Percentiles rank a stretch among this genome's conserved stretches.
Conservation (phyloP, 2,113 vertebrate species). For the Semnornis frantzii region DNA sequence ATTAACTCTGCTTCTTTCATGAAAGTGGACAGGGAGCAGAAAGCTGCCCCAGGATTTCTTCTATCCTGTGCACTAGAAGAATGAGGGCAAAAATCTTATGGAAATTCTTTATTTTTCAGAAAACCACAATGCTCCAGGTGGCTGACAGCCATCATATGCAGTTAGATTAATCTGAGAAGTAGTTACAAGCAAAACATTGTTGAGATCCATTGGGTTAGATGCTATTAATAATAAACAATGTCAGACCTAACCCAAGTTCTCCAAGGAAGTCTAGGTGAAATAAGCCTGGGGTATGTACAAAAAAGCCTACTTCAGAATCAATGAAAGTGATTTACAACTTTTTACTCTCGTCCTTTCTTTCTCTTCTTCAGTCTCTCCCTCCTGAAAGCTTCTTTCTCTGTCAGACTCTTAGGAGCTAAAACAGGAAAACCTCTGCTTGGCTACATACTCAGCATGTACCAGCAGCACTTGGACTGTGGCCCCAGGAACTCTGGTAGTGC, state of each 20-base stretch:
- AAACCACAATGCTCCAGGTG: rapidly evolving
- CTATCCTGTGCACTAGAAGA: neutral
- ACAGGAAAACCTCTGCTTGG: neutral
- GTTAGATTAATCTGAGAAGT: neutral
- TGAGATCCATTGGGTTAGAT: neutral
- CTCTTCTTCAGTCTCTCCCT: neutral
- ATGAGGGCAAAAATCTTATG: neutral
- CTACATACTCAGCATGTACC: neutral
- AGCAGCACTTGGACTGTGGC: neutral
- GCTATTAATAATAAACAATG: neutral
- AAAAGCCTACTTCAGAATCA: neutral
- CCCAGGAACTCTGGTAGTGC: neutral
- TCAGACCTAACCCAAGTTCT: neutral
- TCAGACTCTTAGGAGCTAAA: neutral
- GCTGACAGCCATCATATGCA: neutral
- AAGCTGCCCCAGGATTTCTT: neutral
- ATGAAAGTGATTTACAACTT: neutral
- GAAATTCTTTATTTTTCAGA: neutral
- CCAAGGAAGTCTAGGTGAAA: neutral
- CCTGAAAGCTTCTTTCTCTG: neutral
- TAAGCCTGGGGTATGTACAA: neutral
- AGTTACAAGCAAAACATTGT: neutral
- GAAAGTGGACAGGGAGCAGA: neutral
- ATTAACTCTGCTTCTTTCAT: neutral
- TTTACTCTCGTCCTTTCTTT: neutral